Conservation (phyloP, 2,888 invertebrate species). For the Harpalus rufipes region DNA sequence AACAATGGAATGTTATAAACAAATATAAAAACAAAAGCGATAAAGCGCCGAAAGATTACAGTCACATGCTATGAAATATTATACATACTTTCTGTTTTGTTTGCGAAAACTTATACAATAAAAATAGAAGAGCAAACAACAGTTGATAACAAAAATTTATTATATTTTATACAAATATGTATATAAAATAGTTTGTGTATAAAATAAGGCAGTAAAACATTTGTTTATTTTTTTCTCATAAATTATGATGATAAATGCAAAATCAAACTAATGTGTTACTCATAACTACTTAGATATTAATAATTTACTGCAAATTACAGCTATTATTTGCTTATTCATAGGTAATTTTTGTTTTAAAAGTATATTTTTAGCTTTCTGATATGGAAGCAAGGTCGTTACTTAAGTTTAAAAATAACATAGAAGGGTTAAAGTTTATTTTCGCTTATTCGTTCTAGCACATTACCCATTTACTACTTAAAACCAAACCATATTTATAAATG, state of each 20-base stretch:
- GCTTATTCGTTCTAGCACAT: background rate
- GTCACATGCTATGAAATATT: constrained; percentile 25
- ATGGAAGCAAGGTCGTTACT: constrained; percentile 9
- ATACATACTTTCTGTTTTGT: constrained; percentile 8
- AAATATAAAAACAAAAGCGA: background rate
- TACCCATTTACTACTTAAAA: background rate
- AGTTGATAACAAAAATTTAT: constrained; percentile 23
- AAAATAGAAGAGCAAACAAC: constrained; percentile 7
- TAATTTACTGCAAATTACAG: background rate
- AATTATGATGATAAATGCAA: background rate
- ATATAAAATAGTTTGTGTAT: background rate
- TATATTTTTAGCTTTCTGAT: constrained; percentile 14
- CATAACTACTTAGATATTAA: background rate
- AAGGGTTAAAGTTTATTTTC: constrained; percentile 6
- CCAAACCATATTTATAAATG: too few species aligned
- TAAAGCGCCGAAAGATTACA: background rate
- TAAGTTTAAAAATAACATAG: background rate
- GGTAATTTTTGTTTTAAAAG: background rate
- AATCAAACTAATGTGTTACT: background rate
- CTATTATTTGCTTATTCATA: background rate
- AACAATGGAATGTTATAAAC: constrained; percentile 20
- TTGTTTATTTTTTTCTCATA: background rate
- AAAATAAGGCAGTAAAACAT: background rate
- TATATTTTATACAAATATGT: background rate
- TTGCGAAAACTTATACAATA: background rate